A percentile compares a stretch with the other conserved stretches of the same genome.
Conservation (phyloP, 2,888 invertebrate species). For the Cephus pygmeus region DNA sequence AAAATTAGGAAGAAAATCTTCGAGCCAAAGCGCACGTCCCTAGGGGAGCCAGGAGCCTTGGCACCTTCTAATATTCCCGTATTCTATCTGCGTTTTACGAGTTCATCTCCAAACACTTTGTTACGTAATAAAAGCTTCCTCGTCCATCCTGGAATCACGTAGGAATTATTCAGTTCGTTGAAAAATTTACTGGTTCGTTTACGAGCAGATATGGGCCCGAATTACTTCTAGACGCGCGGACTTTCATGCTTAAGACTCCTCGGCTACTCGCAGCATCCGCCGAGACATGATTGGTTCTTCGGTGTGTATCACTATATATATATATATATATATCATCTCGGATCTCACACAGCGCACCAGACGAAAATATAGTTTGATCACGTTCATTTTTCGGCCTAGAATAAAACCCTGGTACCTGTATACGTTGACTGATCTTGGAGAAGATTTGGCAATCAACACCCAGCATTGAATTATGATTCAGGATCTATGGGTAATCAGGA, state of each 20-base stretch:
- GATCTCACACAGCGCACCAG: not conserved
- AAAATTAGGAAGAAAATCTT: not conserved
- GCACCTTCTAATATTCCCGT: not conserved
- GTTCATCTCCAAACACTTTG: constrained; percentile 22
- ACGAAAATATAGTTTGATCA: not conserved
- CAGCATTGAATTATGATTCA: not conserved
- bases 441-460: not conserved
- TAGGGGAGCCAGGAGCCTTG: not conserved
- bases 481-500: not conserved
- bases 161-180: constrained; percentile 18
- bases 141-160: not conserved
- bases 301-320: not conserved
- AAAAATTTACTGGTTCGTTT: constrained; percentile 23
- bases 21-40: not conserved
- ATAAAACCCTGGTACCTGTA: not conserved
- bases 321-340: not conserved
- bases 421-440: not conserved
- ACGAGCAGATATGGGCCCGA: constrained; percentile 13
- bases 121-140: constrained; percentile 10
- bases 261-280: not conserved
- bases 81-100: constrained; percentile 14
- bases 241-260: not conserved
- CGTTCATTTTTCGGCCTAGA: not conserved
- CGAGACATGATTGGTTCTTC: not conserved
- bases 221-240: constrained; percentile 11